Evolutionary conservation across 2,888 invertebrate species (phyloP), one percentile per base, ranked within the genome.

Genomic region (Cosmia trapezina): DNA sequence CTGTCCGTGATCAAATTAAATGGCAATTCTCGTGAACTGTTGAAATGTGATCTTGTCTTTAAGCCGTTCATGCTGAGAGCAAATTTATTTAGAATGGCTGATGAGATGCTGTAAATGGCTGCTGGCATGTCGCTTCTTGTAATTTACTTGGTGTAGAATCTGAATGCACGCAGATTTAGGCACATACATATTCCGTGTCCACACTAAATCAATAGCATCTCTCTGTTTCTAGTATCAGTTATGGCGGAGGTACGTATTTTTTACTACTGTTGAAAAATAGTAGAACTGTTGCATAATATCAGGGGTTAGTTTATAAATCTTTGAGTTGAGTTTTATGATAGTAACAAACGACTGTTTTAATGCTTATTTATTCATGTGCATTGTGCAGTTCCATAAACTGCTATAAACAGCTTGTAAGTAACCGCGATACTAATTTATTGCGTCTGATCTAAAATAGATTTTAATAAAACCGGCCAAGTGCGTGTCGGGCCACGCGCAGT

Each of bases 1-100:
- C 88, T 86, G 83, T 76, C 84, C 73, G 78, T 91, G 91, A 96
- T 94, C 88, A 88, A 92, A 95, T 95, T 95, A 94, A 88, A 91
- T 85, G 89, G 88, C 93, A 93, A 93, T 94, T 92, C 93, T 90
- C 85, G 83, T 67, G 78, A 80, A 87, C 88, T 84, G 85, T 83
- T 88, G 84, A 89, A 91, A 92, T 91, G 88, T 89, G 89, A 93
- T 92, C 90, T 89, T 89, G 88, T 87, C 87, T 88, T 89, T 87
- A 86, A 86, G 87, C 86, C 78, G 85, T 83, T 86, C 87, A 74
- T 80, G 78, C 82, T 84, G 88, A 89, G 86, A 91, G 89, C 85
- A 90, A 92, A 92, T 92, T 89, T 91, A 86, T 90, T 93, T 62
- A 59, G 51, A 78, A 37, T n/a, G 53, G 14, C 22, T 62, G 68